A percentile compares a stretch with the other conserved stretches of the same genome.
Evolutionary conservation across 2,888 invertebrate genomes (phyloP).

Genomic region (Drosophila fungiperda): DNA sequence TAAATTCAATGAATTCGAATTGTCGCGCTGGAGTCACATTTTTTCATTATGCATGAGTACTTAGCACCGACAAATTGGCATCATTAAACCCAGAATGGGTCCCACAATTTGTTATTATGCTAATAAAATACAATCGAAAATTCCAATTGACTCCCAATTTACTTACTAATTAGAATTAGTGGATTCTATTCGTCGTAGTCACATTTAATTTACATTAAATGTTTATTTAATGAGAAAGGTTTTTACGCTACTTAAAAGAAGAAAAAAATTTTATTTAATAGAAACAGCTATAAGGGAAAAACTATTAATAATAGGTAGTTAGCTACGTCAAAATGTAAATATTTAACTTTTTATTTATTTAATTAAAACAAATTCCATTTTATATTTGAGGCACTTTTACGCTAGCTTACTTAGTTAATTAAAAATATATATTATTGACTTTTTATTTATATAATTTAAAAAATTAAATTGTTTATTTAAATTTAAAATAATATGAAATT

Average conservation of each 20-base stretch:
- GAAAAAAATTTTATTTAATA: background rate
- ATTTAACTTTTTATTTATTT: background rate
- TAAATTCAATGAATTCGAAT: slow-evolving; percentile 46
- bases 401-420: too few species aligned
- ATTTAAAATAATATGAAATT: background rate
- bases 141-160: slow-evolving; percentile 40
- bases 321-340: background rate
- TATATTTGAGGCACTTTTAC: background rate
- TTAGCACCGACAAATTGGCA: slow-evolving; percentile 42
- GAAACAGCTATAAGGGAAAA: too few species aligned
- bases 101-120: slow-evolving; percentile 51
- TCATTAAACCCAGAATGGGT: slow-evolving; percentile 23
- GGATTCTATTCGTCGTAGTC: background rate
- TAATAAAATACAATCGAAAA: slow-evolving; percentile 41
- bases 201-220: background rate
- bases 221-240: background rate
- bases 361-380: background rate
- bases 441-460: background rate
- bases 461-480: background rate
- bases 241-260: background rate
- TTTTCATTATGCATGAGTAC: slow-evolving; percentile 60
- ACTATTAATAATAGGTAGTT: background rate
- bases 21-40: slow-evolving; percentile 19
- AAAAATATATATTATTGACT: background rate
- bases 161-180: slow-evolving; percentile 38